Conservation (phyloP, 2,797 vertebrate genomes). For the Gymnopithys bicolor region DNA sequence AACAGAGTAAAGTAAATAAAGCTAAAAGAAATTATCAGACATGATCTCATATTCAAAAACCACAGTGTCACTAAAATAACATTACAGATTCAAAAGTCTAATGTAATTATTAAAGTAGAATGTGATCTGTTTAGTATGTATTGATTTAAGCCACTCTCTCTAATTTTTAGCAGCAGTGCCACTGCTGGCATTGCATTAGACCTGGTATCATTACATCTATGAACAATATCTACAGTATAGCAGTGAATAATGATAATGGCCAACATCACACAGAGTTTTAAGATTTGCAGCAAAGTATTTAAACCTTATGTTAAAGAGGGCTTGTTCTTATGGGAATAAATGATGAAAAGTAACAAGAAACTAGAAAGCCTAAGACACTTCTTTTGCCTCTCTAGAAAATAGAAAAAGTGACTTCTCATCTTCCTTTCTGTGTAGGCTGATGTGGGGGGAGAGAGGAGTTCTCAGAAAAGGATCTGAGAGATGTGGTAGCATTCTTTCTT, state of each 20-base stretch:
- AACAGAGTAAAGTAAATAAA: slow-evolving; percentile 9
- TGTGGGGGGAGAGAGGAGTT: not conserved
- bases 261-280: not conserved
- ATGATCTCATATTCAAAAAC: slow-evolving; percentile 9
- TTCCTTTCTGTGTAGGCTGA: not conserved
- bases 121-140: not conserved
- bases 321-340: not conserved
- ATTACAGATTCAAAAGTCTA: not conserved
- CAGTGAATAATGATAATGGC: not conserved
- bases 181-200: not conserved
- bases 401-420: not conserved
- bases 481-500: not conserved
- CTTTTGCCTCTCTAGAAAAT: not conserved
- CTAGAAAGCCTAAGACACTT: not conserved
- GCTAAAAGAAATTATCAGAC: slow-evolving; percentile 10
- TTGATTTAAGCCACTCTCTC: not conserved
- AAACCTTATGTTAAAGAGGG: not conserved
- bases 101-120: not conserved
- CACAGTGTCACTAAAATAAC: not conserved
- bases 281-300: not conserved
- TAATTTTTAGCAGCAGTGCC: not conserved
- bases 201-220: not conserved
- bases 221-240: not conserved
- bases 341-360: not conserved
- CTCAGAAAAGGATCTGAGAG: not conserved